Conservation (phyloP, 2,113 vertebrate genomes). For the Myotis yumanensis region DNA sequence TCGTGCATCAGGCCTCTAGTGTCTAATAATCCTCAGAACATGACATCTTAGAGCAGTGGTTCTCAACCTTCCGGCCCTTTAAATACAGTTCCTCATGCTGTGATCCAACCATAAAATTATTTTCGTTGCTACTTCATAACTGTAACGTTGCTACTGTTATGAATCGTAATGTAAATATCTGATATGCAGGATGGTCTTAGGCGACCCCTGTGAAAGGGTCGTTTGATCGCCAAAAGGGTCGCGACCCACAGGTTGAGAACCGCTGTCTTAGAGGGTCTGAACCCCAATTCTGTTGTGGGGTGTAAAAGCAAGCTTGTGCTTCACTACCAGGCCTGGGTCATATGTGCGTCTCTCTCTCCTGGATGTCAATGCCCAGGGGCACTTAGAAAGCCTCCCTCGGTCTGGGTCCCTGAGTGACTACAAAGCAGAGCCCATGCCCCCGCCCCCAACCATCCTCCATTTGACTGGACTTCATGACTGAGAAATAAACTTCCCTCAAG, state of each 20-base stretch:
- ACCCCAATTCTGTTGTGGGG: neutral
- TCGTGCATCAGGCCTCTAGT: no score
- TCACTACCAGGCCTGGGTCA: neutral
- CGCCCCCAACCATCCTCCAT: neutral
- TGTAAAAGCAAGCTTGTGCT: neutral
- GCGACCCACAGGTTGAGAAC: no score
- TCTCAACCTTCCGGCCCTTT: no score
- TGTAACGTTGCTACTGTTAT: no score
- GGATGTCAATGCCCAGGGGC: neutral
- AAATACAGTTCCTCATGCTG: no score
- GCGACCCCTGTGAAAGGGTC: no score
- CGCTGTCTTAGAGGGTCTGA: neutral
- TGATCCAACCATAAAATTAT: no score
- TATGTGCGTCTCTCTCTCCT: neutral
- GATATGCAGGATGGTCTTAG: no score
- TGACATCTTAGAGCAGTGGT: neutral
- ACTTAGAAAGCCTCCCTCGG: neutral
- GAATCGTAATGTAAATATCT: no score
- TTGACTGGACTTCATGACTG: fast-evolving
- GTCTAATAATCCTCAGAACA: no score
- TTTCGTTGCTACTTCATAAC: no score
- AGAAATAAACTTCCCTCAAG: neutral
- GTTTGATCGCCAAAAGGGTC: no score
- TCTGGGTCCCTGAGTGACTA: neutral
- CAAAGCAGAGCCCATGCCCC: neutral